These are phyloP conservation scores for Zaprionus bogoriensis DNA, from an alignment of 2,888 invertebrate genomes.

Conservation along the genomic window DNA sequence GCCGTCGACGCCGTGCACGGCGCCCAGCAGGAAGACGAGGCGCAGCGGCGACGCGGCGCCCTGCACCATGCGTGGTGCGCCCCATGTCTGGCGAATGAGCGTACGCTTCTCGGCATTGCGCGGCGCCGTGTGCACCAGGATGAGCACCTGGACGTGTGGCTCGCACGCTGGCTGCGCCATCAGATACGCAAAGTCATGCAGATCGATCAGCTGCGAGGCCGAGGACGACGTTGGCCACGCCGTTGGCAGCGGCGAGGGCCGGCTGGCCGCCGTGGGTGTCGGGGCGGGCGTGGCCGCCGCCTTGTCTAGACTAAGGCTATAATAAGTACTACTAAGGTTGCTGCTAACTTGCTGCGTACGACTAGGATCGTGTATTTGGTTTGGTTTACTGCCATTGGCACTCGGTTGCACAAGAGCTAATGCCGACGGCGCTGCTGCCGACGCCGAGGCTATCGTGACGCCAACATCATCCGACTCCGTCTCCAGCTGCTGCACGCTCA, in stretches of 20 bases:
- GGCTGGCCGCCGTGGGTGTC: conserved; percentile 23
- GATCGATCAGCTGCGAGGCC: conserved; percentile 84
- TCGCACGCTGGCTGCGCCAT: conserved; percentile 85
- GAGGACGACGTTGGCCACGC: neutral
- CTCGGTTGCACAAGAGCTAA: conserved; percentile 36
- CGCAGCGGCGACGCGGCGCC: conserved; percentile 83
- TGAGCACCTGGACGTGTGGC: conserved; percentile 84
- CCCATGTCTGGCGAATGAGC: conserved; percentile 90
- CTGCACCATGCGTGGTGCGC: conserved; percentile 82
- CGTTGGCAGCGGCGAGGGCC: neutral
- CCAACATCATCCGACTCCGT: conserved; percentile 48
- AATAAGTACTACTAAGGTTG: conserved; percentile 44
- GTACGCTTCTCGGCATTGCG: conserved; percentile 86
- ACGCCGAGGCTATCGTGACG: too few species aligned
- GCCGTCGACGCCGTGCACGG: too few species aligned
- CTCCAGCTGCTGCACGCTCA: conserved; percentile 79
- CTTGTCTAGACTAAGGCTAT: conserved; percentile 48
- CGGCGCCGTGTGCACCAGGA: conserved; percentile 88
- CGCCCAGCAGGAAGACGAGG: conserved; percentile 88
- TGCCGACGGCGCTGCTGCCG: conserved; percentile 25
- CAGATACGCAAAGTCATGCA: conserved; percentile 86
- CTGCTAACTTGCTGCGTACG: conserved; percentile 56
- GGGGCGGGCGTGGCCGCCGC: conserved; percentile 36
- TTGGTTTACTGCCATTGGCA: conserved; percentile 63
- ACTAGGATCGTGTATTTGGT: conserved; percentile 72